Evolutionary conservation across 2,797 vertebrate genomes (phyloP).

Genomic region (Pachyuromys duprasi): DNA sequence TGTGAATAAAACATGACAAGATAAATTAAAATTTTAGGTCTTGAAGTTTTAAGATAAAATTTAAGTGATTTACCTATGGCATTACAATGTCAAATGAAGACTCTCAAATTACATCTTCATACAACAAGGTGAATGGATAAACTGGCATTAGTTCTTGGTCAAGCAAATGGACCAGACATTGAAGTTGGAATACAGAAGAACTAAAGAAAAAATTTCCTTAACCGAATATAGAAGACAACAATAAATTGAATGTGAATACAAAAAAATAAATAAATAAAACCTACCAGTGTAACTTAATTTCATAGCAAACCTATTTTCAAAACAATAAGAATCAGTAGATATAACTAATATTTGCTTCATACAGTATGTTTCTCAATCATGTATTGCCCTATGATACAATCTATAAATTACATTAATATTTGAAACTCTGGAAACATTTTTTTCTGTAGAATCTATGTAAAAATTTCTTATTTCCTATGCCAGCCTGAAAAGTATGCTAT

Average conservation of each 20-base stretch:
- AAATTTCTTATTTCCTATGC: background rate
- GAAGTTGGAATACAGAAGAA: background rate
- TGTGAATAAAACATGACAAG: background rate
- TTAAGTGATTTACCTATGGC: background rate
- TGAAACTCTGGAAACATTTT: background rate
- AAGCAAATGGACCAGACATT: background rate
- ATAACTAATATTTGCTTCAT: background rate
- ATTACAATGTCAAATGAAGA: background rate
- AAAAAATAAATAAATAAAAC: background rate
- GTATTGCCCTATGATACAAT: background rate
- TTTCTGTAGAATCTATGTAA: background rate
- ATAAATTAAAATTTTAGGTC: slow-evolving; percentile 6
- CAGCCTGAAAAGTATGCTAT: background rate
- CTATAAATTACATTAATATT: background rate
- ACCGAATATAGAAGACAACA: background rate
- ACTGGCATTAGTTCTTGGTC: background rate
- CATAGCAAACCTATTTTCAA: background rate
- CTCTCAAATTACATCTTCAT: background rate
- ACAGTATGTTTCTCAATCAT: background rate
- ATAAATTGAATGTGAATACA: background rate
- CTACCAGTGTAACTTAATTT: background rate
- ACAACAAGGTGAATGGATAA: background rate
- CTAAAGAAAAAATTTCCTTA: background rate
- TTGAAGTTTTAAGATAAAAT: slow-evolving; percentile 18
- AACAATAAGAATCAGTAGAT: background rate